These are phyloP conservation scores for Ctena decussata DNA, from an alignment of 2,888 invertebrate genomes.

Conservation along the genomic window DNA sequence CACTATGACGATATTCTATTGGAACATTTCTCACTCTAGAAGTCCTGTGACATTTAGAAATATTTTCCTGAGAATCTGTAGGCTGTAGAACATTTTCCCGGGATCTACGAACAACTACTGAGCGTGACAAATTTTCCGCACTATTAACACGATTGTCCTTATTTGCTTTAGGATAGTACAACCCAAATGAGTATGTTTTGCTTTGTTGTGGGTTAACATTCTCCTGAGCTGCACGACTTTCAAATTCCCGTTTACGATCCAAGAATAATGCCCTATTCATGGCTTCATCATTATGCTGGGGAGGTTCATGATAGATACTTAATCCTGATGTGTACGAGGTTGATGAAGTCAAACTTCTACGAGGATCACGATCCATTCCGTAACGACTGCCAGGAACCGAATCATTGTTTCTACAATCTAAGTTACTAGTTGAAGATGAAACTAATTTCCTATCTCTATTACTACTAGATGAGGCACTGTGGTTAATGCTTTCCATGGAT, in stretches of 20 bases:
- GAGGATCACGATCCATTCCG: conserved; percentile 34
- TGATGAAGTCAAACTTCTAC: conserved; percentile 66
- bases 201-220: conserved; percentile 67
- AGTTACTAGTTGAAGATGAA: conserved; percentile 52
- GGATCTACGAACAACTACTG: conserved; percentile 59
- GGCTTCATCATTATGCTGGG: conserved; percentile 40
- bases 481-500: conserved; percentile 50
- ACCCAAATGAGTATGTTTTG: conserved; percentile 79
- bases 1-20: conserved; percentile 62
- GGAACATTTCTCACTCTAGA: conserved; percentile 57
- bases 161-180: conserved; percentile 75
- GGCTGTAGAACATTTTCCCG: conserved; percentile 71
- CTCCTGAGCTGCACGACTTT: conserved; percentile 68
- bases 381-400: conserved; percentile 26
- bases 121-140: conserved; percentile 67
- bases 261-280: conserved; percentile 67
- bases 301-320: conserved; percentile 67
- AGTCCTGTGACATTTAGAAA: conserved; percentile 54
- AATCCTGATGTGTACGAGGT: conserved; percentile 74
- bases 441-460: conserved; percentile 60
- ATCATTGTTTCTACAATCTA: conserved; percentile 39
- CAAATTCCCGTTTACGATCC: conserved; percentile 70
- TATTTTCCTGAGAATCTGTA: conserved; percentile 74
- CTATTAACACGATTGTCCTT: conserved; percentile 64
- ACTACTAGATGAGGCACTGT: conserved; percentile 19